phyloP scores from a whole-genome alignment of 2,888 invertebrate genomes.

The Leptinotarsa rubiginosa region DNA sequence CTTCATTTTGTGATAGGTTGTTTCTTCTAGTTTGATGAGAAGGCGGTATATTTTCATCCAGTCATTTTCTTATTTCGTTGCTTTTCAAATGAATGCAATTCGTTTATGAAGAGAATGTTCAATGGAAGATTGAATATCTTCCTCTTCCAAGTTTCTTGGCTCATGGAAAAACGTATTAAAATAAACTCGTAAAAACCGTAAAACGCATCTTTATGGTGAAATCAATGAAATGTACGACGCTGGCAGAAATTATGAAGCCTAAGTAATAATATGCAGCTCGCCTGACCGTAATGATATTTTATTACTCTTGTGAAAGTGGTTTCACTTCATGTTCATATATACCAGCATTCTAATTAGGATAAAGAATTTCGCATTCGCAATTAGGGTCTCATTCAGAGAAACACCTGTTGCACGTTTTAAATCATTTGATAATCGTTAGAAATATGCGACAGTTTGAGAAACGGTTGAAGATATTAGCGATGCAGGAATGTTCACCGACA shows the following conservation, averaged over 20 bases:
- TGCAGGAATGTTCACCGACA: no score
- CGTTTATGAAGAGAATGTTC: no score
- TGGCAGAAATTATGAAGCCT: slow-evolving; percentile 15
- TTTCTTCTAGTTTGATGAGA: no score
- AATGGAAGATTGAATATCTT: no score
- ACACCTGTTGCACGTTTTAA: slow-evolving; percentile 9
- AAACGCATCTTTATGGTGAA: background rate
- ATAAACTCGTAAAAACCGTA: no score
- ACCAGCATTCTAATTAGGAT: slow-evolving; percentile 23
- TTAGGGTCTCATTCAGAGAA: slow-evolving; percentile 18
- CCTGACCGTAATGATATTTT: slow-evolving; percentile 26
- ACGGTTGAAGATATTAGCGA: background rate
- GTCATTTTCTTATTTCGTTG: no score
- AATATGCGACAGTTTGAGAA: background rate
- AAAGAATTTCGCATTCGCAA: slow-evolving; percentile 22
- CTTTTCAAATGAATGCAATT: no score
- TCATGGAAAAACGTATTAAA: no score
- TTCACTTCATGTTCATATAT: slow-evolving; percentile 22
- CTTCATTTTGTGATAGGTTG: no score
- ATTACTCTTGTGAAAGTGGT: slow-evolving; percentile 26
- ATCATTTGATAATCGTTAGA: background rate
- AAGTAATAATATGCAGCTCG: slow-evolving; percentile 22
- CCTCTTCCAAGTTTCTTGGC: no score
- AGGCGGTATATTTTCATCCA: no score
- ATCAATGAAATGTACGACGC: background rate